Evolutionary conservation across 2,888 invertebrate species (phyloP).

Genomic region (Operophtera brumata): DNA sequence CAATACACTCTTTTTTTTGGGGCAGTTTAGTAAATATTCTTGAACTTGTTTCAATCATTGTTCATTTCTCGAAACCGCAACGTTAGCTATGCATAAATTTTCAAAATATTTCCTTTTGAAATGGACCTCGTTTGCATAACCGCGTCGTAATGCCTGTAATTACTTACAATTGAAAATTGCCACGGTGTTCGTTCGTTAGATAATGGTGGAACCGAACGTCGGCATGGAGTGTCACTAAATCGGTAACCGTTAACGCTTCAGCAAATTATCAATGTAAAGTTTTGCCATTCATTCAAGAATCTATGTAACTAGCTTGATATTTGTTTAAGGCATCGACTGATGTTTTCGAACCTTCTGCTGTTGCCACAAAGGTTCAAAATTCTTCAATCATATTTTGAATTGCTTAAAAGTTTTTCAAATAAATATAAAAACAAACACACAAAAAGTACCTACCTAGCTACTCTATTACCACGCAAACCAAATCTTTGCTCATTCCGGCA

Average conservation of each 20-base stretch:
- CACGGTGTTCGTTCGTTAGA: conserved; percentile 35
- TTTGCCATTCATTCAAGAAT: conserved; percentile 1
- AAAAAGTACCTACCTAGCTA: too few relatives aligned
- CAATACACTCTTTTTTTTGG: too few relatives aligned
- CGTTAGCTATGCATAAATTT: conserved; percentile 17
- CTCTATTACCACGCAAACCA: too few relatives aligned
- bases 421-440: too few relatives aligned
- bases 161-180: conserved; percentile 39
- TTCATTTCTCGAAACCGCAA: conserved; percentile 9
- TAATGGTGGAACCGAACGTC: conserved; percentile 61
- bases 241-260: conserved; percentile 19
- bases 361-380: too few relatives aligned
- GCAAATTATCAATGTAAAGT: conserved; percentile 16
- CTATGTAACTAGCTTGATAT: too few relatives aligned
- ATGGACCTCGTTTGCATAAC: conserved; percentile 22
- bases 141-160: conserved; percentile 38
- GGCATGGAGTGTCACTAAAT: conserved; percentile 28
- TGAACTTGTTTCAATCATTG: not conserved
- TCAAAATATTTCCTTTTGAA: conserved; percentile 17
- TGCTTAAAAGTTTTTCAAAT: too few relatives aligned
- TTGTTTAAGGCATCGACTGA: too few relatives aligned
- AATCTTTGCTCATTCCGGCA: too few relatives aligned
- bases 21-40: too few relatives aligned
- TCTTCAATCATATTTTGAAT: too few relatives aligned
- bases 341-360: too few relatives aligned